phyloP scores from a whole-genome alignment of 1,140 invertebrate genomes.

The Venturia canescens region DNA sequence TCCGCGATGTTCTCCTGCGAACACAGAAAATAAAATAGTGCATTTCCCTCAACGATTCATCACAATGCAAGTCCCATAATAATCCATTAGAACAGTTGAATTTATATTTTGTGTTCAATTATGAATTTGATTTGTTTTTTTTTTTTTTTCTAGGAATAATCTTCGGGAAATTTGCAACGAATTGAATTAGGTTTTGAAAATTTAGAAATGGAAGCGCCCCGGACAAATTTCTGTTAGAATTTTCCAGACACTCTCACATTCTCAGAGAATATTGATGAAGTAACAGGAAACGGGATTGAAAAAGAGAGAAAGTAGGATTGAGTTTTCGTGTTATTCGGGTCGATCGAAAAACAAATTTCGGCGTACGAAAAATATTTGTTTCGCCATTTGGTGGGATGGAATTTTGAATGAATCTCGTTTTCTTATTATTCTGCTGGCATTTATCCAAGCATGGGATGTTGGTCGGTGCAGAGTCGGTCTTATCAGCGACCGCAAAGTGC shows the following conservation, averaged over 20 bases:
- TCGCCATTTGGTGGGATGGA: neutral
- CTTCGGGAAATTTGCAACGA: too few species aligned
- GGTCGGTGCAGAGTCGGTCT: conserved; percentile 34
- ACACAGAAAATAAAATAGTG: conserved; percentile 32
- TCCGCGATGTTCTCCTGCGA: conserved; percentile 68
- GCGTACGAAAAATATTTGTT: neutral
- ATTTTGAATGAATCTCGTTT: neutral
- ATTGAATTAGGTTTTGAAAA: too few species aligned
- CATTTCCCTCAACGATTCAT: neutral
- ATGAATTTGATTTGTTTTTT: too few species aligned
- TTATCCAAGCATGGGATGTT: conserved; percentile 51
- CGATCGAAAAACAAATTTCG: neutral
- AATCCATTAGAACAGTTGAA: too few species aligned
- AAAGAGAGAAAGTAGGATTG: too few species aligned
- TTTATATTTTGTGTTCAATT: too few species aligned
- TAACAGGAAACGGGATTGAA: too few species aligned
- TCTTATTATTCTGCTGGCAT: conserved; percentile 31
- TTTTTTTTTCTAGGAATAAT: too few species aligned
- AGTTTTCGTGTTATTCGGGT: neutral
- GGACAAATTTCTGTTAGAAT: too few species aligned
- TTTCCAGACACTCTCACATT: too few species aligned
- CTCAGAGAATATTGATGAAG: too few species aligned
- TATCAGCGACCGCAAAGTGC: conserved; percentile 48
- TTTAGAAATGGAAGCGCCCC: too few species aligned
- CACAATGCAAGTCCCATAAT: neutral